These are phyloP conservation scores for Hyalella azteca DNA, from an alignment of 2,888 invertebrate genomes.

Conservation along the genomic window DNA sequence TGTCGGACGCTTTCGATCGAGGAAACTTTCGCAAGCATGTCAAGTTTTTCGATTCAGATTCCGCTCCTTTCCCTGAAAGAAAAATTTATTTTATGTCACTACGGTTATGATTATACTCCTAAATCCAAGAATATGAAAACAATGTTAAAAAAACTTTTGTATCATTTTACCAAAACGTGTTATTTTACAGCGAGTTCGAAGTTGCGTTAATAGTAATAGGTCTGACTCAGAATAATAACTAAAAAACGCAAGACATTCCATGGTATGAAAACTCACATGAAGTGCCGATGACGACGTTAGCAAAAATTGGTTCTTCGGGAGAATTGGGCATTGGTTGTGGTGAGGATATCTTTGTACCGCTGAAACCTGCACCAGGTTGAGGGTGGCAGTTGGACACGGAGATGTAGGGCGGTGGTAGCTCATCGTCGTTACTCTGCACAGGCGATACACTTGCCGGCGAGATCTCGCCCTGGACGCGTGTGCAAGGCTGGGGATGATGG, in stretches of 20 bases:
- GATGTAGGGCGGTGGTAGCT: conserved; percentile 20
- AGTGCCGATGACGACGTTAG: conserved; percentile 28
- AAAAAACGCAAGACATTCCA: too few relatives aligned
- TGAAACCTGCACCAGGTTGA: neutral
- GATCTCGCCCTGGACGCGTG: neutral
- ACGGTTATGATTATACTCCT: too few relatives aligned
- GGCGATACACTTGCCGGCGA: conserved; percentile 23
- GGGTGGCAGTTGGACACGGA: conserved; percentile 12
- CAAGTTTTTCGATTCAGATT: neutral
- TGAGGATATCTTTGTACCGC: neutral
- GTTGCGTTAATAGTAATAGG: too few relatives aligned
- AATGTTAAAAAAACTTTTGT: too few relatives aligned
- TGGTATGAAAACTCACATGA: conserved; percentile 19
- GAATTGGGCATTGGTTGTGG: neutral
- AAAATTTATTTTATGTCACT: too few relatives aligned
- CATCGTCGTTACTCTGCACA: conserved; percentile 13
- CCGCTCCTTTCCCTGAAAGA: neutral
- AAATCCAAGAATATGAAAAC: too few relatives aligned
- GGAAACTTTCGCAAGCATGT: conserved; percentile 16
- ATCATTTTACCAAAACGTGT: too few relatives aligned
- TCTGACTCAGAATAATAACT: too few relatives aligned
- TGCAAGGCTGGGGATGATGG: conserved; percentile 8
- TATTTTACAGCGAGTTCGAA: too few relatives aligned
- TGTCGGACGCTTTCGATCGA: neutral
- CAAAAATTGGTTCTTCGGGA: conserved; percentile 36